A percentile compares a stretch with the other conserved stretches of the same genome.
Conservation (phyloP, 2,888 invertebrate species). For the Andrena haemorrhoa region DNA sequence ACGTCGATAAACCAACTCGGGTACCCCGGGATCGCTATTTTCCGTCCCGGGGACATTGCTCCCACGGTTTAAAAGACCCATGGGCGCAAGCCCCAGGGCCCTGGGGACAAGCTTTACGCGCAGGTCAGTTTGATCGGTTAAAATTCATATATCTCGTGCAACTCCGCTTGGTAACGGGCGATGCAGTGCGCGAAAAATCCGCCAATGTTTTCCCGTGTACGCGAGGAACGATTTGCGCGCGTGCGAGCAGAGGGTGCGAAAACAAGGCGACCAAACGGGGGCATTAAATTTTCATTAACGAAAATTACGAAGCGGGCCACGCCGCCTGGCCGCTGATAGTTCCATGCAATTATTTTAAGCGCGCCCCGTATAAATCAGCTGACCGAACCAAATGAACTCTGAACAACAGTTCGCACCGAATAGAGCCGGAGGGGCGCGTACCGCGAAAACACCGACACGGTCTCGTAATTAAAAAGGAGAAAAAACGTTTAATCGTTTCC, state of each 20-base stretch:
- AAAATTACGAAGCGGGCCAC: constrained; percentile 73
- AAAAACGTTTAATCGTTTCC: constrained; percentile 57
- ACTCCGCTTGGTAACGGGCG: background rate
- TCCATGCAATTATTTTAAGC: constrained; percentile 76
- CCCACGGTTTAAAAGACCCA: too few relatives aligned
- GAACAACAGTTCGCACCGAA: constrained; percentile 56
- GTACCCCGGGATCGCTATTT: too few relatives aligned
- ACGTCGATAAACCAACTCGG: too few relatives aligned
- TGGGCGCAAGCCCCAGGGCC: too few relatives aligned
- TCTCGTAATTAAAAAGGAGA: constrained; percentile 67
- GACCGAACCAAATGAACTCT: constrained; percentile 68
- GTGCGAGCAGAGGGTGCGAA: background rate
- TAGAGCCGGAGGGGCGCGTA: constrained; percentile 31
- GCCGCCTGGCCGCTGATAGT: constrained; percentile 56
- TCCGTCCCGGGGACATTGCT: too few relatives aligned
- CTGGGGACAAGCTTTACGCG: too few relatives aligned
- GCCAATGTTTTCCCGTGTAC: constrained; percentile 1
- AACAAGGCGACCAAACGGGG: constrained; percentile 48
- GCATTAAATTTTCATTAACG: constrained; percentile 79
- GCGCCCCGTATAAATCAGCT: constrained; percentile 76
- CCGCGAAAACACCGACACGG: constrained; percentile 24
- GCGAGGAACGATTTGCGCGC: background rate
- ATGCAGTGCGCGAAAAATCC: constrained; percentile 4
- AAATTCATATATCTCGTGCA: background rate
- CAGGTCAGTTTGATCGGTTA: background rate